These are phyloP conservation scores for Encarsia formosa DNA, from an alignment of 2,888 invertebrate genomes.

Conservation along the genomic window DNA sequence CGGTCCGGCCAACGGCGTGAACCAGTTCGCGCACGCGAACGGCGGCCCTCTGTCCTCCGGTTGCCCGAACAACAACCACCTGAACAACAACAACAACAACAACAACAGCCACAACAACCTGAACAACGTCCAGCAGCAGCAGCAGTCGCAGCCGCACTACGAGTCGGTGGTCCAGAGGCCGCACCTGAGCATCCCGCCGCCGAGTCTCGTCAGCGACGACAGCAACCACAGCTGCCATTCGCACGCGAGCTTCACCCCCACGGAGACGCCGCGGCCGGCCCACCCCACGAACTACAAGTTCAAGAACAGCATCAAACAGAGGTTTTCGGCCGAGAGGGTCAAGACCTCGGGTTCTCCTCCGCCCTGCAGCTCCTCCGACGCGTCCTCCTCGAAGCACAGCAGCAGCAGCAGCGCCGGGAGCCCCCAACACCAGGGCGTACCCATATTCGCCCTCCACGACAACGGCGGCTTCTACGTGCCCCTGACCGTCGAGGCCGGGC, in stretches of 20 bases:
- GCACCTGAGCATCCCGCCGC: slow-evolving; percentile 46
- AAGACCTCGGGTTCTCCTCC: slow-evolving; percentile 47
- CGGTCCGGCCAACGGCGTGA: slow-evolving; percentile 34
- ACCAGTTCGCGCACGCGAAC: slow-evolving; percentile 8
- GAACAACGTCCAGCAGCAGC: slow-evolving; percentile 1
- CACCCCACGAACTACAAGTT: slow-evolving; percentile 76
- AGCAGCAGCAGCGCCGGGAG: slow-evolving; percentile 34
- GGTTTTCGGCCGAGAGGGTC: slow-evolving; percentile 63
- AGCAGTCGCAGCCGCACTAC: background rate
- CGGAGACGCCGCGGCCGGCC: slow-evolving; percentile 27
- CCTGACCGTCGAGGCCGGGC: slow-evolving; percentile 71
- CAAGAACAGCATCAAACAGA: slow-evolving; percentile 88
- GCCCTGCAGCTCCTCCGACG: background rate
- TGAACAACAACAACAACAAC: background rate
- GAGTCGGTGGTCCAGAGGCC: slow-evolving; percentile 32
- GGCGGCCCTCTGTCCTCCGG: slow-evolving; percentile 33
- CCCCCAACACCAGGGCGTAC: slow-evolving; percentile 58
- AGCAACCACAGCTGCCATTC: slow-evolving; percentile 48
- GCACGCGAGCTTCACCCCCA: slow-evolving; percentile 37
- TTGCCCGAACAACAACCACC: slow-evolving; percentile 32
- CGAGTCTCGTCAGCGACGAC: slow-evolving; percentile 49
- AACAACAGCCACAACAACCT: slow-evolving; percentile 9
- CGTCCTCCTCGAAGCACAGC: background rate
- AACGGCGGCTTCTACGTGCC: slow-evolving; percentile 86
- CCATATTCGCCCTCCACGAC: slow-evolving; percentile 87